Conservation (phyloP, 1,140 invertebrate species). For the Pygmarrhopalites habei region DNA sequence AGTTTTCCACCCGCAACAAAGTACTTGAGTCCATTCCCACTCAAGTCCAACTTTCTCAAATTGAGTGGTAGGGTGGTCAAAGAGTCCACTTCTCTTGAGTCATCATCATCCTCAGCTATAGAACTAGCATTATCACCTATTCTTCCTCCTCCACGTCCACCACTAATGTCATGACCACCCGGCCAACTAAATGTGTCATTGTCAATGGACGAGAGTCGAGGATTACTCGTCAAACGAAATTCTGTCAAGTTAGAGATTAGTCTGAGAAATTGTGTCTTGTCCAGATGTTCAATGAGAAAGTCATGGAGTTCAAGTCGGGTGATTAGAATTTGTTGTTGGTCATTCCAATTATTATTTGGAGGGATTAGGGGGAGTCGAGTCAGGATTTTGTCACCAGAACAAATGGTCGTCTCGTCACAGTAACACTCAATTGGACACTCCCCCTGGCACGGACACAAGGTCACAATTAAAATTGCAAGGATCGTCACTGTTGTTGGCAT, state of each 20-base stretch:
- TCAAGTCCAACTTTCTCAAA: conserved; percentile 32
- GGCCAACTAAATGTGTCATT: conserved; percentile 26
- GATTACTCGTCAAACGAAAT: conserved; percentile 23
- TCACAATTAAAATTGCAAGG: conserved; percentile 16
- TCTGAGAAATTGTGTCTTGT: conserved; percentile 7
- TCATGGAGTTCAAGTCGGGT: conserved; percentile 29
- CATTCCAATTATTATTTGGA: too few relatives aligned
- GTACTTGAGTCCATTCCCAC: conserved; percentile 31
- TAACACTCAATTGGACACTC: conserved; percentile 38
- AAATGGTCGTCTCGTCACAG: conserved; percentile 27
- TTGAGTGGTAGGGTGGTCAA: background rate
- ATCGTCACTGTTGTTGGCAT: conserved; percentile 24
- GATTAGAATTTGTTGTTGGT: background rate
- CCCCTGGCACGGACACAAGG: conserved; percentile 21
- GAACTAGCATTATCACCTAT: too few relatives aligned
- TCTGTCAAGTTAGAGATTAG: conserved; percentile 27
- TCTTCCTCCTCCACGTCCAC: background rate
- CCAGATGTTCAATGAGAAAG: conserved; percentile 19
- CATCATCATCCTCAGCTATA: too few relatives aligned
- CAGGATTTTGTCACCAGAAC: conserved; percentile 26
- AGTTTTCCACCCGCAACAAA: conserved; percentile 36
- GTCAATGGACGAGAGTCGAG: conserved; percentile 19
- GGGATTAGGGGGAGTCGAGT: conserved; percentile 1
- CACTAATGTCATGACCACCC: background rate
- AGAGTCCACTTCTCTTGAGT: conserved; percentile 7